Percentiles rank a stretch among this genome's conserved stretches.
Conservation (phyloP, 2,797 vertebrate genomes). For the Coluber constrictor region DNA sequence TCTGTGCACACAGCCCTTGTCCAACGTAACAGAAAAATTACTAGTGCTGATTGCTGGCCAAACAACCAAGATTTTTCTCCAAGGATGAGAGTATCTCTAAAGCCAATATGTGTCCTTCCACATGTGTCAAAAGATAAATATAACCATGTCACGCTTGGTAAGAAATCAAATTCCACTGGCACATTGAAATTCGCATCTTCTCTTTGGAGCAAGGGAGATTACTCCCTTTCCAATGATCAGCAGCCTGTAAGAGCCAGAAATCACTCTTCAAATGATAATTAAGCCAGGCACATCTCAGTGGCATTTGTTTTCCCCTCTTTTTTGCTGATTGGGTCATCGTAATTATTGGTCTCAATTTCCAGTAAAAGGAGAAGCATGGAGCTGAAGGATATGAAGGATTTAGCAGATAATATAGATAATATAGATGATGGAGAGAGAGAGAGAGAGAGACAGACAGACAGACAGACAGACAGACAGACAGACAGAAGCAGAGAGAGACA, state of each 20-base stretch:
- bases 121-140: slow-evolving; percentile 13
- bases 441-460: too few species aligned
- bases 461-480: too few species aligned
- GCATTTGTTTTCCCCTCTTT: slow-evolving; percentile 24
- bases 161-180: slow-evolving; percentile 26
- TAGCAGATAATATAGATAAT: background rate
- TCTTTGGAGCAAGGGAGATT: slow-evolving; percentile 38
- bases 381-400: slow-evolving; percentile 8
- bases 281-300: slow-evolving; percentile 40
- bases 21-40: slow-evolving; percentile 18
- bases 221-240: slow-evolving; percentile 43
- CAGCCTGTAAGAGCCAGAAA: slow-evolving; percentile 16
- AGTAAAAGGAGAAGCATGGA: slow-evolving; percentile 44
- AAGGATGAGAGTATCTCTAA: slow-evolving; percentile 27
- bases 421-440: too few species aligned
- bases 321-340: slow-evolving; percentile 33
- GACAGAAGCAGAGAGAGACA: too few species aligned
- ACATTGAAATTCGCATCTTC: slow-evolving; percentile 7
- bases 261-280: slow-evolving; percentile 48
- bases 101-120: slow-evolving; percentile 33
- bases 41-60: slow-evolving; percentile 36
- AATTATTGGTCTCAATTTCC: slow-evolving; percentile 50
- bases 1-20: slow-evolving; percentile 6
- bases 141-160: background rate
- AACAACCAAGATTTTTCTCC: slow-evolving; percentile 34